Percentiles rank a stretch among this genome's conserved stretches.
phyloP scores from a whole-genome alignment of 2,888 invertebrate species.

The Elegia similella region DNA sequence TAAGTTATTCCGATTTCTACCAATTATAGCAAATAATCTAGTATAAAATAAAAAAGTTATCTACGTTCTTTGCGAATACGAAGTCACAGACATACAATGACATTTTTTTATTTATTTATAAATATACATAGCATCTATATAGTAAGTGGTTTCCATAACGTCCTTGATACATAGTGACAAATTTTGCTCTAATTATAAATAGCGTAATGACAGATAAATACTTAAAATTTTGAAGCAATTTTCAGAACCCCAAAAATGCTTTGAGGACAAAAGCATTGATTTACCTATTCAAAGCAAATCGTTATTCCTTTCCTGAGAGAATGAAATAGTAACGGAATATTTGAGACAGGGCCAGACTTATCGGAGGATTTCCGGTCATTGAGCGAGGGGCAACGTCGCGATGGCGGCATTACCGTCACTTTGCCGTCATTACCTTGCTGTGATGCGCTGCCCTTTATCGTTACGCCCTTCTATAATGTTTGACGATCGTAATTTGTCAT shows the following conservation, averaged over 20 bases:
- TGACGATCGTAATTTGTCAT: conserved; percentile 11
- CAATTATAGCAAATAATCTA: too few relatives aligned
- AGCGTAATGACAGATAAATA: too few relatives aligned
- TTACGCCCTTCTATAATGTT: conserved; percentile 19
- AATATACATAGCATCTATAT: too few relatives aligned
- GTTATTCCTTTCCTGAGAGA: conserved; percentile 35
- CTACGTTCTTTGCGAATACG: too few relatives aligned
- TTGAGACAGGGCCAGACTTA: conserved; percentile 56
- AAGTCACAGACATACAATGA: too few relatives aligned
- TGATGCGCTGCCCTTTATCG: conserved; percentile 21
- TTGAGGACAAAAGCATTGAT: conserved; percentile 40
- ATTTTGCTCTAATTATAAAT: too few relatives aligned
- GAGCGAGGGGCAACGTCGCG: conserved; percentile 47
- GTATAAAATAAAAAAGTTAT: too few relatives aligned
- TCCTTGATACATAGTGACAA: too few relatives aligned
- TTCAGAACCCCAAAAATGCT: conserved; percentile 34
- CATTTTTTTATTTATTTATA: too few relatives aligned
- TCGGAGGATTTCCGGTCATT: conserved; percentile 66
- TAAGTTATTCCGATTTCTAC: too few relatives aligned
- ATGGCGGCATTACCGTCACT: conserved; percentile 47
- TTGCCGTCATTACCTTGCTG: conserved; percentile 42
- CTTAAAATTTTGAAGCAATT: conserved; percentile 33
- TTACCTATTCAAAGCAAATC: conserved; percentile 43
- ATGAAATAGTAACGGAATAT: conserved; percentile 50
- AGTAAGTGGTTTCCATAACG: too few relatives aligned